Base-by-base conservation (phyloP, 1,140 invertebrate species). In the Sminthurinus signatus region DNA sequence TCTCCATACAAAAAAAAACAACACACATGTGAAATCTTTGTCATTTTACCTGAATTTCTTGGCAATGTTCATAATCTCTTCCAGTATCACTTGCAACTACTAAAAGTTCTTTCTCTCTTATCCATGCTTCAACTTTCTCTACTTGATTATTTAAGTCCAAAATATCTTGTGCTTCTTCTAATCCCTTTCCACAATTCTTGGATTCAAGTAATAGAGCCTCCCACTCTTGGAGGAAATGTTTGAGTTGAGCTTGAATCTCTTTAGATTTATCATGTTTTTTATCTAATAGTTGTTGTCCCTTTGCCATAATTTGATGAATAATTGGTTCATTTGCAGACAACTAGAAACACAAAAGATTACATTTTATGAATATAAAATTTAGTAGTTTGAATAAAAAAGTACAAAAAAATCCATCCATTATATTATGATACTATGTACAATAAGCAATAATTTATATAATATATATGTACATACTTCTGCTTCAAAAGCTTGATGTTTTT, bases 401-500 rank as follows among this genome's bases (percentile, higher is more conserved):
- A n/a, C n/a, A n/a, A n/a, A n/a, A n/a, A n/a, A n/a, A n/a, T n/a
- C n/a, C n/a, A n/a, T n/a, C n/a, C n/a, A n/a, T n/a, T n/a, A n/a
- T n/a, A n/a, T n/a, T n/a, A n/a, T n/a, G n/a, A n/a, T n/a, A n/a
- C n/a, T n/a, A n/a, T n/a, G n/a, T n/a, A n/a, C n/a, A n/a, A n/a
- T n/a, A n/a, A n/a, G n/a, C n/a, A n/a, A n/a, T n/a, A n/a, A n/a
- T n/a, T n/a, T n/a, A n/a, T n/a, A 86, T 81, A 39, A 98, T 80
- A n/a, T n/a, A n/a, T n/a, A n/a, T n/a, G n/a, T n/a, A n/a, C n/a
- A n/a, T n/a, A n/a, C n/a, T 78, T 98, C 95, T 0, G 93, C 93
- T 75, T 97, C 89, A 79, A 98, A 97, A 0, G 94, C 93, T 79
- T 98, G 95, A 77, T 98, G 93, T 75, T 96, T 96, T 77, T 98